Base-by-base conservation (phyloP, 2,797 vertebrate species). In the Neosalanx taihuensis region DNA sequence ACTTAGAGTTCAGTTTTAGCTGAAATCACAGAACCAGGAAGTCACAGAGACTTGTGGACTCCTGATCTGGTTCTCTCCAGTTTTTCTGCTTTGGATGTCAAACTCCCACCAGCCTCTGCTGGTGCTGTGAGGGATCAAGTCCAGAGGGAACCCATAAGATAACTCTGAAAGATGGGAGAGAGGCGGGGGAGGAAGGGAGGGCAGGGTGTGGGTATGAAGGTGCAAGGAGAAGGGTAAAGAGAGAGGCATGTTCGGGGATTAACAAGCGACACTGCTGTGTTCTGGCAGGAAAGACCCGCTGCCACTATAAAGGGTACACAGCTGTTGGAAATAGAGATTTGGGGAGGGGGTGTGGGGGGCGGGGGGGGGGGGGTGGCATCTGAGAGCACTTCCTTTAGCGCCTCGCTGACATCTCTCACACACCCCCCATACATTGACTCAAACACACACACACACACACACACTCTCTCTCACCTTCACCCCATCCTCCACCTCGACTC, bases 171-270 rank as follows among this genome's bases (percentile, higher is more conserved):
- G 18, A 35, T 3, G 31, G 58, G 60, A 23, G 72, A 26, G 29
- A 41, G 58, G 23, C 30, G 33, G 5, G 49, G 3, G 57, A 9
- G 15, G 33, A 5, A 35, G 58, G 35, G 29, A 65, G 37, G 53
- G 18, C 15, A n/a, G 51, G 18, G 51, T 7, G 0, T 13, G 12
- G 18, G 51, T 56, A 17, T 17, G 51, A n/a, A n/a, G 18, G 51
- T 17, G 51, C 51, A 56, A 56, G 51, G 51, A n/a, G 23, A 66
- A 29, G 64, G 7, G 37, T 13, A 30, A 20, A 72, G 37, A 56
- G 71, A 70, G 71, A 35, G 72, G 69, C 31, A 63, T 61, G 72
- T 82, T 60, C 41, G 20, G 23, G 35, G 62, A 49, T 75, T 73
- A 71, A 71, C 63, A 72, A 23, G 31, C 53, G 63, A 61, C 62